A percentile compares a stretch with the other conserved stretches of the same genome.
These are phyloP conservation scores for Acrossocheilus wenchowensis DNA, from an alignment of 2,797 vertebrate species.

Conservation along the genomic window DNA sequence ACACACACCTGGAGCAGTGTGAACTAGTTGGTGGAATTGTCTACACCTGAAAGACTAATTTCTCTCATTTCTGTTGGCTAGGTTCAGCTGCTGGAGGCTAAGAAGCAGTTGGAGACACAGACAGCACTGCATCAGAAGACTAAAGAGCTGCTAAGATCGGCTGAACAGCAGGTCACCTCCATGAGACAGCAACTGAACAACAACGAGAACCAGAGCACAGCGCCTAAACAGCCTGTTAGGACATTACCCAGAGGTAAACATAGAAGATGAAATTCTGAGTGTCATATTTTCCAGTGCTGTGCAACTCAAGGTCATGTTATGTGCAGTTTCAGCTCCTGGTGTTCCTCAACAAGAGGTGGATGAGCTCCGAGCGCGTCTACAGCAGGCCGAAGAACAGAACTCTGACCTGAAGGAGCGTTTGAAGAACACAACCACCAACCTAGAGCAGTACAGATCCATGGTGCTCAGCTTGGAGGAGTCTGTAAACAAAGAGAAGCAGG, in stretches of 20 bases:
- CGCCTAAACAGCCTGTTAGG: conserved; percentile 77
- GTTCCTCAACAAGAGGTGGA: conserved; percentile 78
- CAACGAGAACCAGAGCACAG: conserved; percentile 77
- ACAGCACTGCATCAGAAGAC: conserved; percentile 86
- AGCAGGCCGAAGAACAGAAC: conserved; percentile 86
- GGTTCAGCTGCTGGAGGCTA: conserved; percentile 88
- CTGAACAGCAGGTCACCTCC: conserved; percentile 84
- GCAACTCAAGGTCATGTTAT: neutral
- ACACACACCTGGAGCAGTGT: too few species aligned
- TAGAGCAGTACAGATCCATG: conserved; percentile 92
- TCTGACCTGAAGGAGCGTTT: conserved; percentile 88
- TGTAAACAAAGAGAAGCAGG: conserved; percentile 94
- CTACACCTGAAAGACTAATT: neutral
- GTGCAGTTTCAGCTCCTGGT: conserved; percentile 58
- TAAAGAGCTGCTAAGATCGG: conserved; percentile 88
- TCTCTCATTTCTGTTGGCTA: conserved; percentile 37
- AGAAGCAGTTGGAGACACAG: conserved; percentile 91
- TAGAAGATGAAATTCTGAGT: neutral
- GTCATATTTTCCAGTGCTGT: neutral
- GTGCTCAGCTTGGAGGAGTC: conserved; percentile 94
- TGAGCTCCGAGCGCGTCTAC: conserved; percentile 83
- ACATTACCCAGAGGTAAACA: conserved; percentile 67
- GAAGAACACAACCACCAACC: conserved; percentile 83
- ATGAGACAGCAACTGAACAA: conserved; percentile 85
- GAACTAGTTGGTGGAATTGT: neutral